phyloP scores from a whole-genome alignment of 2,113 vertebrate genomes.

The Dissostichus mawsoni region DNA sequence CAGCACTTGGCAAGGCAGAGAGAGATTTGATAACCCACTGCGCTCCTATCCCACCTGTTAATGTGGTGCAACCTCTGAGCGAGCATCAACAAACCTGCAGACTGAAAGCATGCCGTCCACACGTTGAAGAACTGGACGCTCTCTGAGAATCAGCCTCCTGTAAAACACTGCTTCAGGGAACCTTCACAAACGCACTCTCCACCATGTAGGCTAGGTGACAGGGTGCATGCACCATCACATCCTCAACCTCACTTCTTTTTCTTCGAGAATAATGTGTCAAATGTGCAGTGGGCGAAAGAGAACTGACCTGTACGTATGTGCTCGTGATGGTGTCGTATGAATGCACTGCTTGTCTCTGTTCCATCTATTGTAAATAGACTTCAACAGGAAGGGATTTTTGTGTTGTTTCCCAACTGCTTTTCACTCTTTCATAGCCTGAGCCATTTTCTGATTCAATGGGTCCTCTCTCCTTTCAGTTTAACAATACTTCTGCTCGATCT shows the following conservation, averaged over 20 bases:
- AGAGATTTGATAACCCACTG: slow-evolving; percentile 52
- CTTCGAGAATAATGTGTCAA: slow-evolving; percentile 68
- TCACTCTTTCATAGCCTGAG: slow-evolving; percentile 42
- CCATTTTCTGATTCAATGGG: slow-evolving; percentile 58
- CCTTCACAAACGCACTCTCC: slow-evolving; percentile 55
- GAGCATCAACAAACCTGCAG: slow-evolving; percentile 34
- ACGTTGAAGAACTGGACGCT: slow-evolving; percentile 38
- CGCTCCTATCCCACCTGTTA: slow-evolving; percentile 38
- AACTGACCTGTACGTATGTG: slow-evolving; percentile 49
- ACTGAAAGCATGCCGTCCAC: slow-evolving; percentile 23
- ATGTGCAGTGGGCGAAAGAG: slow-evolving; percentile 56
- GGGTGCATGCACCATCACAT: slow-evolving; percentile 52
- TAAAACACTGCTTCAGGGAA: slow-evolving; percentile 71
- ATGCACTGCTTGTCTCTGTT: slow-evolving; percentile 64
- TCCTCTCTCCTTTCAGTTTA: slow-evolving; percentile 62
- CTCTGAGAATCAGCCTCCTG: slow-evolving; percentile 40
- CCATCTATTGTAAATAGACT: slow-evolving; percentile 75
- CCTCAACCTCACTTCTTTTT: slow-evolving; percentile 47
- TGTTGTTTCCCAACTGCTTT: slow-evolving; percentile 51
- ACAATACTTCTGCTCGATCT: slow-evolving; percentile 70
- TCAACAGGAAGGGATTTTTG: slow-evolving; percentile 50
- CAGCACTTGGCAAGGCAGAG: slow-evolving; percentile 42
- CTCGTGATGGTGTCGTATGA: slow-evolving; percentile 51
- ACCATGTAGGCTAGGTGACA: slow-evolving; percentile 41
- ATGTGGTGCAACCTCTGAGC: slow-evolving; percentile 41